Percentiles rank a stretch among this genome's conserved stretches.
Evolutionary conservation across 2,888 invertebrate genomes (phyloP).

Genomic region (Serrognathus titanus): DNA sequence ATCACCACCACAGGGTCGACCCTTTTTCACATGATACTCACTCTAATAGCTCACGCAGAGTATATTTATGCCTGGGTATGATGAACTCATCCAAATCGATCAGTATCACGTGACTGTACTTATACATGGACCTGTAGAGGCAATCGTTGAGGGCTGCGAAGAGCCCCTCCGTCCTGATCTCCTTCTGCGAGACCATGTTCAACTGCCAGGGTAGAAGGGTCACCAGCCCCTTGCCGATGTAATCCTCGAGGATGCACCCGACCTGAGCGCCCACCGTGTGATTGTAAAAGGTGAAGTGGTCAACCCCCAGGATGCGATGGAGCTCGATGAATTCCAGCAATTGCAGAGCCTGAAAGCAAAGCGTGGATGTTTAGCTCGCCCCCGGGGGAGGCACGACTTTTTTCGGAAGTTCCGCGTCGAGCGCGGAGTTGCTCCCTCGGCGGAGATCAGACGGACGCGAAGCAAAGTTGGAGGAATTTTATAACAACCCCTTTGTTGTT

Average conservation of each 20-base stretch:
- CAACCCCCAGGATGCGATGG: slow-evolving; percentile 77
- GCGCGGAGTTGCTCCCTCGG: too few relatives aligned
- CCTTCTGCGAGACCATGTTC: slow-evolving; percentile 81
- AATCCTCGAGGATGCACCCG: slow-evolving; percentile 63
- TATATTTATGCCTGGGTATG: slow-evolving; percentile 74
- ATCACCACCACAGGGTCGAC: too few relatives aligned
- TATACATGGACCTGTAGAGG: slow-evolving; percentile 84
- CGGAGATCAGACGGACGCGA: too few relatives aligned
- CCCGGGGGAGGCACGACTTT: too few relatives aligned
- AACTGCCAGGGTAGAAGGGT: slow-evolving; percentile 80
- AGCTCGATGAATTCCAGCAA: slow-evolving; percentile 87
- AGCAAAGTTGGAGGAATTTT: too few relatives aligned
- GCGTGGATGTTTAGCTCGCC: too few relatives aligned
- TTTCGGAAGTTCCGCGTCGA: too few relatives aligned
- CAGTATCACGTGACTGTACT: slow-evolving; percentile 75
- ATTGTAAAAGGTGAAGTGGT: slow-evolving; percentile 89
- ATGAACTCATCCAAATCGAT: slow-evolving; percentile 89
- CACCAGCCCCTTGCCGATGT: slow-evolving; percentile 57
- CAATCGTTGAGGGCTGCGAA: slow-evolving; percentile 93
- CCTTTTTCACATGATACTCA: too few relatives aligned
- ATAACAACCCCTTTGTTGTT: too few relatives aligned
- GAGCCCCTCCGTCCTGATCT: slow-evolving; percentile 88
- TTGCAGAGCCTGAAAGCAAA: slow-evolving; percentile 61
- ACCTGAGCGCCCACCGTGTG: slow-evolving; percentile 79
- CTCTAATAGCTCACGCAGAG: slow-evolving; percentile 70